Conservation (phyloP, 2,888 invertebrate genomes). For the Opisthograptis luteolata region DNA sequence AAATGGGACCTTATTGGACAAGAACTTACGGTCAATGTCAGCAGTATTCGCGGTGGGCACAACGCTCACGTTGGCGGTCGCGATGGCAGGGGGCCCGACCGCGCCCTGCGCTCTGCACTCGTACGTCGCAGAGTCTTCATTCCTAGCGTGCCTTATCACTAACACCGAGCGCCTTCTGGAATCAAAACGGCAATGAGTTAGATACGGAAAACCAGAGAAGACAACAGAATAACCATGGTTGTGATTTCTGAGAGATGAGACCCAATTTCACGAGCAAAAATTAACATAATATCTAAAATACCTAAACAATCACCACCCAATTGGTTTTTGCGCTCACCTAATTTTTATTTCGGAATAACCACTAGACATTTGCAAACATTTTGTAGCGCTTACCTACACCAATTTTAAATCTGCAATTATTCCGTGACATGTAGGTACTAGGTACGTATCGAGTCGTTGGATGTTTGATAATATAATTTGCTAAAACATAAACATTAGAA, state of each 20-base stretch:
- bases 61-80: constrained; percentile 82
- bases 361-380: constrained; percentile 1
- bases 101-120: constrained; percentile 92
- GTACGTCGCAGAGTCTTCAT: constrained; percentile 91
- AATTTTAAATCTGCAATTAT: constrained; percentile 14
- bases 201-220: not conserved
- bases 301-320: too few species aligned
- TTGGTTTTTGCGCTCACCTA: too few species aligned
- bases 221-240: too few species aligned
- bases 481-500: constrained; percentile 17
- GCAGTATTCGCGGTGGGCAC: constrained; percentile 67
- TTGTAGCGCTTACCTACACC: not conserved
- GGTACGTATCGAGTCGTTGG: constrained; percentile 15
- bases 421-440: constrained; percentile 16
- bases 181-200: constrained; percentile 36
- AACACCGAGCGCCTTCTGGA: constrained; percentile 93
- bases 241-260: too few species aligned
- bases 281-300: too few species aligned
- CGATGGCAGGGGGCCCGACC: constrained; percentile 84
- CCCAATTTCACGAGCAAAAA: too few species aligned
- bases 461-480: constrained; percentile 19
- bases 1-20: too few species aligned
- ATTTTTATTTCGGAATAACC: too few species aligned
- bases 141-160: constrained; percentile 89
- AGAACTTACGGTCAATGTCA: constrained; percentile 68